phyloP scores from a whole-genome alignment of 2,797 vertebrate species.

The Dryobates pubescens region DNA sequence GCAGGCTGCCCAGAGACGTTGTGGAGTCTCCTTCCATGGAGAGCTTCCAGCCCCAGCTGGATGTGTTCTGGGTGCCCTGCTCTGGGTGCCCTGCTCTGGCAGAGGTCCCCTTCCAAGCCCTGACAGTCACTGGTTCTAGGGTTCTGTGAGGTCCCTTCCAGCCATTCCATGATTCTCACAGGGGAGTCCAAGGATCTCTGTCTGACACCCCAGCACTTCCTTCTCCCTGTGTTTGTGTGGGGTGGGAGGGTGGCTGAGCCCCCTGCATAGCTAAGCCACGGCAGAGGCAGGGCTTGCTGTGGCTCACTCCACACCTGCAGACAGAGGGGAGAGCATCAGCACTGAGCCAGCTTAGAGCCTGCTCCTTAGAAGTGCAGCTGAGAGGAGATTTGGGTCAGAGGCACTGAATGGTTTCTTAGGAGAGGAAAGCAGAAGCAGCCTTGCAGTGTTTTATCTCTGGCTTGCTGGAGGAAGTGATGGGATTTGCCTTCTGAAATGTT shows the following conservation, averaged over 20 bases:
- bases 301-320: neutral
- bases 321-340: neutral
- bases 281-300: neutral
- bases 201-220: neutral
- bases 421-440: neutral
- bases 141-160: no score
- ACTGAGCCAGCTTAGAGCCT: neutral
- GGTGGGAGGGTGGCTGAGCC: neutral
- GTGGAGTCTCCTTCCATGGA: no score
- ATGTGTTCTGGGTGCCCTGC: no score
- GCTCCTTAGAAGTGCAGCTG: neutral
- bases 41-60: no score
- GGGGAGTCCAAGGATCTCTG: neutral
- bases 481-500: constrained; percentile 13
- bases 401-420: constrained; percentile 1
- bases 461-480: constrained; percentile 18
- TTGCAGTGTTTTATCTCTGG: constrained; percentile 28
- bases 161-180: neutral
- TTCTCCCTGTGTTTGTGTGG: neutral
- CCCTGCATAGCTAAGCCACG: neutral
- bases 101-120: no score
- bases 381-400: constrained; percentile 36
- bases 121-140: no score
- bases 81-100: no score
- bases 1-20: no score